Evolutionary conservation across 2,113 vertebrate genomes (phyloP).

Genomic region (Brachyistius frenatus): DNA sequence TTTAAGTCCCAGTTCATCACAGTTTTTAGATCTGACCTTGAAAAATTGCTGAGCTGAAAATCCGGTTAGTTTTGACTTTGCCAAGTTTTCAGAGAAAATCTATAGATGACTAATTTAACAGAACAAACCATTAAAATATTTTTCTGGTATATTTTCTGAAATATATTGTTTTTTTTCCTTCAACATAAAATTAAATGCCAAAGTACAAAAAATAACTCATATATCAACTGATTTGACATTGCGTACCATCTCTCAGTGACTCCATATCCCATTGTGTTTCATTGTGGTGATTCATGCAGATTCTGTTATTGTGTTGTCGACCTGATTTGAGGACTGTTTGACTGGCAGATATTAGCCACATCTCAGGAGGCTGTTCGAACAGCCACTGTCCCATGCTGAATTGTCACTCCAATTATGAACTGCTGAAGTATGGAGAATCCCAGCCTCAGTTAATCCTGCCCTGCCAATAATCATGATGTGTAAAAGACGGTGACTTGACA

Average conservation of each 20-base stretch:
- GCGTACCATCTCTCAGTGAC: background rate
- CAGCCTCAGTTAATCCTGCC: constrained; percentile 72
- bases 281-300: constrained; percentile 4
- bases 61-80: background rate
- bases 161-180: too few relatives aligned
- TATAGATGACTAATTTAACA: background rate
- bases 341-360: constrained; percentile 62
- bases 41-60: constrained; percentile 4
- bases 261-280: constrained; percentile 6
- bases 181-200: background rate
- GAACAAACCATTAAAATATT: background rate
- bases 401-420: constrained; percentile 80
- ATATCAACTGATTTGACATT: background rate
- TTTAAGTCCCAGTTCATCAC: background rate
- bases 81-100: background rate
- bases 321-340: constrained; percentile 49
- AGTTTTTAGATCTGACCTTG: background rate
- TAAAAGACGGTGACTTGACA: constrained; percentile 71
- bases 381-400: constrained; percentile 64
- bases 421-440: constrained; percentile 81
- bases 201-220: background rate
- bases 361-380: constrained; percentile 67
- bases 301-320: constrained; percentile 20
- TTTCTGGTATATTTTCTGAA: background rate
- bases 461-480: constrained; percentile 79